Base-by-base conservation (phyloP, 2,113 vertebrate genomes). In the Ptilonorhynchus violaceus region DNA sequence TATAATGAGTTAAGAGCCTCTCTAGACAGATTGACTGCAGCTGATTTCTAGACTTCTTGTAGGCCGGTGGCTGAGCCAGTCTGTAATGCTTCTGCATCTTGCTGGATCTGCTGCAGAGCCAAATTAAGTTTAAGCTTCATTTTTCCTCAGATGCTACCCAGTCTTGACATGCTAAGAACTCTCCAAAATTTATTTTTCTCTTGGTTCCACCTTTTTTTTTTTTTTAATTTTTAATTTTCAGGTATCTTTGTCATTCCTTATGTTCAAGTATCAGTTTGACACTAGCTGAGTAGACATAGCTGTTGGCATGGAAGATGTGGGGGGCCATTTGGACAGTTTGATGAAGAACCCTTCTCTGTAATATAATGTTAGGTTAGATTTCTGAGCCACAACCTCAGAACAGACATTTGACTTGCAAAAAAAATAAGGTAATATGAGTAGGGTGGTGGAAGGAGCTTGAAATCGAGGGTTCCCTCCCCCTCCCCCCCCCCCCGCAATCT, bases 361-460 rank as follows among this genome's bases (percentile, higher is more conserved):
- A 89, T 85, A 69, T 1, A 89, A 55, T 0, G 1, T 85, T 88
- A 69, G 13, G 31, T 53, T 91, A 62, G 33, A 47, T 62, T 88
- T 85, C 70, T 70, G 75, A 92, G 55, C 56, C 67, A 50, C 82
- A 84, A 22, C 22, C n/a, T 78, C 68, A 59, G 59, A 94, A 86
- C 12, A 93, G 59, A 59, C 55, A 67, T 31, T 46, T 74, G 81
- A 55, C 52, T 78, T 89, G 46, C 27, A 42, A 59, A 78, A 85
- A 73, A 55, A n/a, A 27, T 5, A 1, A 64, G 88, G 44, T 89
- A 87, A 85, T 82, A 52, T 42, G 52, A 92, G 56, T 21, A 76
- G 84, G 22, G 74, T 92, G 50, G 69, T 53, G 19, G 20, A 88
- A 30, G 28, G 87, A 96, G 21, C 58, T 90, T 94, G 88, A 84